Percentiles rank a stretch among this genome's conserved stretches.
phyloP scores from a whole-genome alignment of 2,888 invertebrate species.

The Mellilla xanthometata region DNA sequence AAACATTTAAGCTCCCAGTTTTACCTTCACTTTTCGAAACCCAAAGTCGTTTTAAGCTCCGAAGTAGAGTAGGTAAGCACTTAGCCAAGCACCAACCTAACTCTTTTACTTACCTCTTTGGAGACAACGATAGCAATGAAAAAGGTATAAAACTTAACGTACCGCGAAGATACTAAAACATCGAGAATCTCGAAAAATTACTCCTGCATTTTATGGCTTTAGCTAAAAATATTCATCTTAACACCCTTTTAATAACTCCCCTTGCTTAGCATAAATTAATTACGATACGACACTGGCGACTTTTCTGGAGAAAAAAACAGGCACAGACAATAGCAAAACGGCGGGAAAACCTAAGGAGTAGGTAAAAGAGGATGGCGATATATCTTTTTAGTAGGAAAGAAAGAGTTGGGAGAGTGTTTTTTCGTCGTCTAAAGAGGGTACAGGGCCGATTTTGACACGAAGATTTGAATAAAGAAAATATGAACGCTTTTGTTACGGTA shows the following conservation, averaged over 20 bases:
- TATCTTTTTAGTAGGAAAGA: conserved; percentile 59
- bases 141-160: conserved; percentile 59
- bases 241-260: conserved; percentile 51
- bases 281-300: conserved; percentile 60
- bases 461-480: conserved; percentile 80
- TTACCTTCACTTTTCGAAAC: conserved; percentile 14
- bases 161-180: conserved; percentile 56
- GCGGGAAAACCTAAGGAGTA: conserved; percentile 44
- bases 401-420: conserved; percentile 72
- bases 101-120: conserved; percentile 41
- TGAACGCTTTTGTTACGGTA: conserved; percentile 77
- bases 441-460: conserved; percentile 37
- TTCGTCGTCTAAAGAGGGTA: conserved; percentile 47
- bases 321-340: conserved; percentile 55
- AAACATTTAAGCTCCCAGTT: conserved; percentile 4
- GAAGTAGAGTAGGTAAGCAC: conserved; percentile 17
- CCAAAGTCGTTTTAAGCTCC: conserved; percentile 15
- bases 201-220: conserved; percentile 49
- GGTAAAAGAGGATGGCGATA: conserved; percentile 12
- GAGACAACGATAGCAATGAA: conserved; percentile 44
- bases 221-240: conserved; percentile 33
- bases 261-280: conserved; percentile 80
- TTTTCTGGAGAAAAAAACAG: conserved; percentile 56
- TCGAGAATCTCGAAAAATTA: conserved; percentile 52
- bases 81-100: conserved; percentile 9